Evolutionary conservation across 92 coral and sea anemone genomes (phyloP).

Genomic region (Porites evermanni): DNA sequence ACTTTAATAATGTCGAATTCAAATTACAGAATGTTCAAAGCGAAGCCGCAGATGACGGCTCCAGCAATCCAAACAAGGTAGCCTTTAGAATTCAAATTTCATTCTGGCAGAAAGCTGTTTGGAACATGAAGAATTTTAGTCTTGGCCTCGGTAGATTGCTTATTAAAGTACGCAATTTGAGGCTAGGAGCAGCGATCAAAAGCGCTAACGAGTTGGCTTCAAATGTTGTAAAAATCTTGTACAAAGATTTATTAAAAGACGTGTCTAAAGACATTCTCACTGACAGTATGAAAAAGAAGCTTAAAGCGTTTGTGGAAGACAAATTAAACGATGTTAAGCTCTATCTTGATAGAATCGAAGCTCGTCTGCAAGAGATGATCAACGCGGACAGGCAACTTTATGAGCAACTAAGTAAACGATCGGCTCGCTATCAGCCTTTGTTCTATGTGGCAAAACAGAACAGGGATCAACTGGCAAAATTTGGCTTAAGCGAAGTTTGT

Average conservation of each 20-base stretch:
- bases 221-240: background rate
- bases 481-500: constrained; percentile 18
- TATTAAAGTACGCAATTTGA: no score
- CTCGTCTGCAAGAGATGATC: constrained; percentile 33
- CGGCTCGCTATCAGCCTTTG: constrained; percentile 13
- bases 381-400: constrained; percentile 9
- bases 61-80: background rate
- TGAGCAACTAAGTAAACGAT: background rate
- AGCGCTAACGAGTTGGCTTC: no score
- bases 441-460: background rate
- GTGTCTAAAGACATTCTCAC: constrained; percentile 2
- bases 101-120: background rate
- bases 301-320: background rate
- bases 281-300: background rate
- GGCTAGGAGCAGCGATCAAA: no score
- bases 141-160: no score
- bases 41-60: background rate
- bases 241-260: constrained; percentile 4
- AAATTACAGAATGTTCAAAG: constrained; percentile 13
- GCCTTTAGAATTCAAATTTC: background rate
- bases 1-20: background rate
- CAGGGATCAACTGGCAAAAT: constrained; percentile 15
- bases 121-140: no score
- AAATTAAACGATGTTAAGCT: constrained; percentile 6
- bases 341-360: constrained; percentile 6